Evolutionary conservation across 2,113 vertebrate species (phyloP).

Genomic region (Podarcis raffonei): DNA sequence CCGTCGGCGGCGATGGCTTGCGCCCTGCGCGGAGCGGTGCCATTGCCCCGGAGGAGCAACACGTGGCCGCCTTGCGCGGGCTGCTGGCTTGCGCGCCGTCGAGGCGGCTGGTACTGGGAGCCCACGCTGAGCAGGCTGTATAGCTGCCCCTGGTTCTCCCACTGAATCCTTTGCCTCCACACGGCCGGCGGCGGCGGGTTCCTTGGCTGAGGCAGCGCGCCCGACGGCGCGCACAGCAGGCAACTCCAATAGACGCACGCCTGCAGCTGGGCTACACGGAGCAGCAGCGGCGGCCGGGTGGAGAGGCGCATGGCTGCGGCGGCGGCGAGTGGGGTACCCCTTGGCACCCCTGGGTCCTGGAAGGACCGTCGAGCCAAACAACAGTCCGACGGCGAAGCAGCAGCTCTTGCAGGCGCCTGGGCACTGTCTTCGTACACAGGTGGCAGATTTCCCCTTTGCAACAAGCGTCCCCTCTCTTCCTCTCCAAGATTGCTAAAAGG

Average conservation of each 20-base stretch:
- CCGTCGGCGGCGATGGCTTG: slow-evolving; percentile 36
- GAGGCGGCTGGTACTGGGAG: slow-evolving; percentile 81
- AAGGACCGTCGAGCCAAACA: too few relatives aligned
- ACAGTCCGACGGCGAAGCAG: background rate
- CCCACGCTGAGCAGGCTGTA: slow-evolving; percentile 87
- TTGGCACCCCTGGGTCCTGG: too few relatives aligned
- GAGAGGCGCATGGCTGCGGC: slow-evolving; percentile 61
- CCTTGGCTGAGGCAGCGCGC: slow-evolving; percentile 67
- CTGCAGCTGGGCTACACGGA: slow-evolving; percentile 48
- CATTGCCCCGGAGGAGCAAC: slow-evolving; percentile 63
- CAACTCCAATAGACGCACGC: slow-evolving; percentile 71
- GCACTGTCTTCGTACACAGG: background rate
- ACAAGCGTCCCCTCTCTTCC: background rate
- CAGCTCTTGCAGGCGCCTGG: background rate
- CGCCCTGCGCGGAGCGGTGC: slow-evolving; percentile 53
- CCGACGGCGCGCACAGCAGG: slow-evolving; percentile 65
- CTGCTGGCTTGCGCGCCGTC: slow-evolving; percentile 72
- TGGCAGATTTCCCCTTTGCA: background rate
- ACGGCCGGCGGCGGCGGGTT: slow-evolving; percentile 62
- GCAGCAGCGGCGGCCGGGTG: slow-evolving; percentile 39
- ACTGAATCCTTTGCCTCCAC: slow-evolving; percentile 82
- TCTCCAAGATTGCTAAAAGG: background rate
- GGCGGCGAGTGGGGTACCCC: background rate
- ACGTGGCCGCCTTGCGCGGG: slow-evolving; percentile 47
- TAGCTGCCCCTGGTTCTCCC: slow-evolving; percentile 91